Evolutionary conservation across 2,113 vertebrate genomes (phyloP).

Genomic region (Pseudorhombus dupliciocellatus): DNA sequence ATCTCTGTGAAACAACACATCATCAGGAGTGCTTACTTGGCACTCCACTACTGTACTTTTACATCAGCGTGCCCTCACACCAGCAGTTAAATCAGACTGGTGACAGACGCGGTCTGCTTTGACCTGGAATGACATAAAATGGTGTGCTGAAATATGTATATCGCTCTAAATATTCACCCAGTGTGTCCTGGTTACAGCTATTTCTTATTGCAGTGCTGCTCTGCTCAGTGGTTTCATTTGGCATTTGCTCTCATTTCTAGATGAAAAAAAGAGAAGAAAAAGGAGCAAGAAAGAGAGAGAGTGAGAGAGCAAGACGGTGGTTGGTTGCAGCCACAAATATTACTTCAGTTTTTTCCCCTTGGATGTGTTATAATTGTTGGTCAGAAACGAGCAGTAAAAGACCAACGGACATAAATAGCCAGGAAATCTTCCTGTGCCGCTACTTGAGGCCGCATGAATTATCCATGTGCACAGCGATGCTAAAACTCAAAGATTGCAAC

Average conservation of each 20-base stretch:
- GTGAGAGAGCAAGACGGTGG: slow-evolving; percentile 12
- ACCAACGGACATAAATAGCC: slow-evolving; percentile 1
- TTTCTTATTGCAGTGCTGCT: slow-evolving; percentile 66
- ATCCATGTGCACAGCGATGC: slow-evolving; percentile 30
- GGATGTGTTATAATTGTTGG: slow-evolving; percentile 39
- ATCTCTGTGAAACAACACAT: slow-evolving; percentile 27
- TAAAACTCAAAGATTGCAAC: slow-evolving; percentile 20
- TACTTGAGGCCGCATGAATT: slow-evolving; percentile 46
- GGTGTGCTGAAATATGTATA: slow-evolving; percentile 66
- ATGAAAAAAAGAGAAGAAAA: slow-evolving; percentile 20
- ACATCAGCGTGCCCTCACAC: slow-evolving; percentile 20
- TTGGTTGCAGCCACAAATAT: slow-evolving; percentile 41
- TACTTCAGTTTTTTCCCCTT: slow-evolving; percentile 43
- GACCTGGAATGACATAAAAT: slow-evolving; percentile 65
- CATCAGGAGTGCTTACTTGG: slow-evolving; percentile 17
- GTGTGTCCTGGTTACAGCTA: slow-evolving; percentile 68
- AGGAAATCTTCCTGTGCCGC: slow-evolving; percentile 16
- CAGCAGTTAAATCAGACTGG: slow-evolving; percentile 32
- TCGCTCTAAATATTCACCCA: slow-evolving; percentile 67
- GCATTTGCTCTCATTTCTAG: slow-evolving; percentile 65
- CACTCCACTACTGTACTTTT: slow-evolving; percentile 23
- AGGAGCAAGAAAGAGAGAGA: neutral
- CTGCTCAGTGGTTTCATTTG: slow-evolving; percentile 72
- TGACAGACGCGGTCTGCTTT: slow-evolving; percentile 26
- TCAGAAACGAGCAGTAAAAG: slow-evolving; percentile 35